These are phyloP conservation scores for Chloropsis cyanopogon DNA, from an alignment of 2,113 vertebrate genomes.

Conservation along the genomic window DNA sequence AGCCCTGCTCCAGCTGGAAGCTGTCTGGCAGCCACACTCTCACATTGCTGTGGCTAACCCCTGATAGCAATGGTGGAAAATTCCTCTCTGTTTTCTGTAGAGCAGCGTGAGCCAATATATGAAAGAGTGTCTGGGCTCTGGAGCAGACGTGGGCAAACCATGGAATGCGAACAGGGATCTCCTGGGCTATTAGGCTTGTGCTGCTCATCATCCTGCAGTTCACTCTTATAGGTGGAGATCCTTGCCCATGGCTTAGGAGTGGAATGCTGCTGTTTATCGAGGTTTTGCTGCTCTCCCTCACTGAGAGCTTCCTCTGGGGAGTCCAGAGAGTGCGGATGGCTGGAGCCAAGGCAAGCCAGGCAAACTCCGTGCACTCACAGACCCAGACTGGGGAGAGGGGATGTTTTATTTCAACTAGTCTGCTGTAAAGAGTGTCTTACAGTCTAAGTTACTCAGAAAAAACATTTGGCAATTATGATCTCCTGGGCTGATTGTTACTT, in stretches of 20 bases:
- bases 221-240: background rate
- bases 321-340: accelerated
- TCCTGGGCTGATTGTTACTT: background rate
- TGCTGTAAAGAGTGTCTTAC: background rate
- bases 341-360: background rate
- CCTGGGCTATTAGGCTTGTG: background rate
- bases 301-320: background rate
- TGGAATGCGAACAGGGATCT: background rate
- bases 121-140: background rate
- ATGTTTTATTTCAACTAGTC: background rate
- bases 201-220: background rate
- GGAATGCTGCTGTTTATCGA: background rate
- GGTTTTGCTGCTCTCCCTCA: background rate
- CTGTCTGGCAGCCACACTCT: background rate
- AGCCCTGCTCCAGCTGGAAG: constrained; percentile 19
- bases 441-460: background rate
- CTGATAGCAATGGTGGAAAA: constrained; percentile 3
- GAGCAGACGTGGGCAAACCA: background rate
- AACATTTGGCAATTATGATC: background rate
- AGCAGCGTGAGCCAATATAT: background rate
- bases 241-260: background rate
- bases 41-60: background rate
- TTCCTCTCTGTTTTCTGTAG: background rate
- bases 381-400: background rate
- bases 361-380: background rate